Evolutionary conservation across 2,797 vertebrate species (phyloP), one percentile per base, ranked within the genome.

Genomic region (Tokudaia tokunoshimensis): DNA sequence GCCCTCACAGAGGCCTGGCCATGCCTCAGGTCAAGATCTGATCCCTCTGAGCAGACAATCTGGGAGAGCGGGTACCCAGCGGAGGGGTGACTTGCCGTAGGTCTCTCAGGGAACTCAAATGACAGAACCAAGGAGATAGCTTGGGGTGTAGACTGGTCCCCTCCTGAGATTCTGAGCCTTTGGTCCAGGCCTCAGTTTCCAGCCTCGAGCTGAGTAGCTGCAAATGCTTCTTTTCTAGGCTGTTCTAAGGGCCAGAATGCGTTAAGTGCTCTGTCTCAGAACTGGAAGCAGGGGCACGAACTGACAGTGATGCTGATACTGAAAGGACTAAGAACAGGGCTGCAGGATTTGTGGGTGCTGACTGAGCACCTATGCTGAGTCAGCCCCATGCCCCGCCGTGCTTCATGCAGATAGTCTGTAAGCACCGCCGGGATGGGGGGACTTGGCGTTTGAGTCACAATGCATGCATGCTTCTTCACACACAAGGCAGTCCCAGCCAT

Each of bases 91-190:
- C 8, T 44, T 76, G 72, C 20, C 57, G 4, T 6, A 8, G 88
- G 55, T 75, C 47, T 15, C 67, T 37, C 19, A 14, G 67, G 3
- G 29, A 72, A 50, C 96, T 31, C 41, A 20, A 11, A 24, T 19
- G 85, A 31, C 57, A n/a, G 31, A 67, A 26, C 12, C 82, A 52
- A 17, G 14, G 52, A 22, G 76, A 74, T 50, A 61, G 47, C 72
- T 2, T 10, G 44, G 85, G 63, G 24, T 4, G 0, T 19, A 41
- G 57, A 37, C 72, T n/a, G 0, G 6, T 12, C 10, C 1, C 24
- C 13, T 12, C 29, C 22, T 52, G 52, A 34, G 63, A 70, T 59
- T 84, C 89, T 13, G 17, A 79, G 57, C 61, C 63, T 92, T 86
- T 47, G 57, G 1, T 6, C 0, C 37, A 41, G 75, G 95, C 76